Percentiles rank a stretch among this genome's conserved stretches.
Conservation (phyloP, 2,888 invertebrate genomes). For the Caenorhabditis sulstoni region DNA sequence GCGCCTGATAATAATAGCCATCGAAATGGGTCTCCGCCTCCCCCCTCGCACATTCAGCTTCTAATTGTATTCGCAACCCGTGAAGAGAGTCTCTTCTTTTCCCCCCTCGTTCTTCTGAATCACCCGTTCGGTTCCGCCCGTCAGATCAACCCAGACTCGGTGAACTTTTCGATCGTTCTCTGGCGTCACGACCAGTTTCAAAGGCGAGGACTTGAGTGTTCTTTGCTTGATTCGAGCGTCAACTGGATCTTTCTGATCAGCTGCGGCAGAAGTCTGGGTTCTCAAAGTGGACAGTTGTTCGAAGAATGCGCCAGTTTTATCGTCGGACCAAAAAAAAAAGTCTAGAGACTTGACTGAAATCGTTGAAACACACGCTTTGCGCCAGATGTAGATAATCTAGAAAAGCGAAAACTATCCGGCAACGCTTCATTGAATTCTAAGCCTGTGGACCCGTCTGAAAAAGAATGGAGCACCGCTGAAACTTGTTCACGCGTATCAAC, state of each 20-base stretch:
- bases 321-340: too few relatives aligned
- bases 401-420: too few relatives aligned
- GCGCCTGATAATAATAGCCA: conserved; percentile 52
- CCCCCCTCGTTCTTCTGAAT: background rate
- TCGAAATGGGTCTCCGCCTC: conserved; percentile 7
- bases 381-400: too few relatives aligned
- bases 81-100: background rate
- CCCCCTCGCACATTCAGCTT: conserved; percentile 17
- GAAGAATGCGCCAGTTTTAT: too few relatives aligned
- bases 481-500: too few relatives aligned
- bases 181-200: background rate
- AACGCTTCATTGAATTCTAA: background rate
- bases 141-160: background rate
- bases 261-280: too few relatives aligned
- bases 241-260: too few relatives aligned
- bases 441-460: too few relatives aligned
- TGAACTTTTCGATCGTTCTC: background rate
- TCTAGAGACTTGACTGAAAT: too few relatives aligned
- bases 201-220: conserved; percentile 4
- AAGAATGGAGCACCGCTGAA: too few relatives aligned
- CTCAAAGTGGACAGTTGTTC: too few relatives aligned
- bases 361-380: too few relatives aligned
- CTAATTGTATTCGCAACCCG: conserved; percentile 25
- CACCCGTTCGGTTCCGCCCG: background rate
- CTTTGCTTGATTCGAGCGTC: conserved; percentile 3